Percentiles rank a stretch among this genome's conserved stretches.
Conservation (phyloP, 2,797 vertebrate species). For the Oreonectes daqikongensis region DNA sequence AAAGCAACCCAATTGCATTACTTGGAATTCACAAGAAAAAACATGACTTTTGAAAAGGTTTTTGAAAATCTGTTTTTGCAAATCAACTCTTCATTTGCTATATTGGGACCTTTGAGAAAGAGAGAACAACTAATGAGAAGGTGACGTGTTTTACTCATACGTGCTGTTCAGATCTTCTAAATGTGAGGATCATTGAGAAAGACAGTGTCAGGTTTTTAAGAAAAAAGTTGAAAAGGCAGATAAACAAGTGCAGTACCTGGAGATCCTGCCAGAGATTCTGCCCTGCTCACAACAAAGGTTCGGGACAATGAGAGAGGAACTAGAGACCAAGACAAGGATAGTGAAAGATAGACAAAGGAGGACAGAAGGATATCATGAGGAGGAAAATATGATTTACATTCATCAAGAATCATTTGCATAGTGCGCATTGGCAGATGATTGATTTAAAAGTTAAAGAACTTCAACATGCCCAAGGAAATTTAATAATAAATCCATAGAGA, state of each 20-base stretch:
- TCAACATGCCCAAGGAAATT: background rate
- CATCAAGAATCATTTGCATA: slow-evolving; percentile 18
- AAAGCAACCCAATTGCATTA: no score
- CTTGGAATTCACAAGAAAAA: no score
- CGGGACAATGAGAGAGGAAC: slow-evolving; percentile 90
- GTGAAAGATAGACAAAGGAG: slow-evolving; percentile 58
- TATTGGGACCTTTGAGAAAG: no score
- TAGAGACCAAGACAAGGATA: slow-evolving; percentile 74
- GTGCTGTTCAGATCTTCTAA: background rate
- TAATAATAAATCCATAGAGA: background rate
- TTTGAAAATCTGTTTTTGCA: no score
- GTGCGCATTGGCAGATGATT: slow-evolving; percentile 13
- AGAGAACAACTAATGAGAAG: no score
- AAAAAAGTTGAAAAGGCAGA: slow-evolving; percentile 1
- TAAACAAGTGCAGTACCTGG: slow-evolving; percentile 76
- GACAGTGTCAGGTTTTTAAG: background rate
- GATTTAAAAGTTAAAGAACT: slow-evolving; percentile 16
- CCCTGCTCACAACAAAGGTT: slow-evolving; percentile 90
- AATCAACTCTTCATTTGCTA: no score
- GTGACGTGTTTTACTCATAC: background rate
- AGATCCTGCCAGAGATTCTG: slow-evolving; percentile 88
- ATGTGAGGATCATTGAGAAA: background rate
- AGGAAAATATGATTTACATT: slow-evolving; percentile 36
- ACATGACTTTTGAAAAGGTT: no score
- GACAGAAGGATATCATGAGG: slow-evolving; percentile 7